Percentiles rank a stretch among this genome's conserved stretches.
Conservation (phyloP, 2,888 invertebrate genomes). For the Trachelus tabidus region DNA sequence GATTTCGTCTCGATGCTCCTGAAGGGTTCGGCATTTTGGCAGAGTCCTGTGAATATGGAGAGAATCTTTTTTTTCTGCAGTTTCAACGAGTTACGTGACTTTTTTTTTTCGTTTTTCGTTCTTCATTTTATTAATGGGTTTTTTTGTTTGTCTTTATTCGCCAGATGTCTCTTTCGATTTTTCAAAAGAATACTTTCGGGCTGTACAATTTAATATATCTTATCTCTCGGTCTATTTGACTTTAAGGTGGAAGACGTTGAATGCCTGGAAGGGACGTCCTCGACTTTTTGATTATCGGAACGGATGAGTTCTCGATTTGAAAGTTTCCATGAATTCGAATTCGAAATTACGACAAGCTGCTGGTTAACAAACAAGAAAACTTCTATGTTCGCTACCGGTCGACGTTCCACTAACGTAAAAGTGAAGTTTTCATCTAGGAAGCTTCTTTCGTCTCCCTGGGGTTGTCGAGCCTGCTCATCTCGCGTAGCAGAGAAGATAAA, state of each 20-base stretch:
- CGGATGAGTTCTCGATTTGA: background rate
- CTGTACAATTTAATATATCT: background rate
- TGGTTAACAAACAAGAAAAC: background rate
- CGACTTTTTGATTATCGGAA: background rate
- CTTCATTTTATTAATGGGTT: conserved; percentile 6
- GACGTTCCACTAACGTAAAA: background rate
- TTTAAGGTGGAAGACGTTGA: background rate
- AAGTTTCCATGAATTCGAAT: background rate
- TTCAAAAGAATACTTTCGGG: background rate
- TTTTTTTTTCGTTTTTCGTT: conserved; percentile 16
- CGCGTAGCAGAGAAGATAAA: background rate
- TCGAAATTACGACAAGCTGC: background rate
- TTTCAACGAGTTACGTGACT: background rate
- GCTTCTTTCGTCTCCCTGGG: background rate
- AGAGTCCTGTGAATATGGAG: conserved; percentile 34
- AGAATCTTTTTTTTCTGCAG: conserved; percentile 1
- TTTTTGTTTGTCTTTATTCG: background rate
- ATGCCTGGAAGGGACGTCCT: background rate
- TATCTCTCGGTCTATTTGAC: background rate
- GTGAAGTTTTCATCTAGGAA: background rate
- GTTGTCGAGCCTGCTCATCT: background rate
- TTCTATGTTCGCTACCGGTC: background rate
- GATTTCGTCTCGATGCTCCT: conserved; percentile 22
- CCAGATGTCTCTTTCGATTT: too few species aligned
- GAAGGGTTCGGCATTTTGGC: conserved; percentile 47